Evolutionary conservation across 2,113 vertebrate species (phyloP).

Genomic region (Picathartes gymnocephalus): DNA sequence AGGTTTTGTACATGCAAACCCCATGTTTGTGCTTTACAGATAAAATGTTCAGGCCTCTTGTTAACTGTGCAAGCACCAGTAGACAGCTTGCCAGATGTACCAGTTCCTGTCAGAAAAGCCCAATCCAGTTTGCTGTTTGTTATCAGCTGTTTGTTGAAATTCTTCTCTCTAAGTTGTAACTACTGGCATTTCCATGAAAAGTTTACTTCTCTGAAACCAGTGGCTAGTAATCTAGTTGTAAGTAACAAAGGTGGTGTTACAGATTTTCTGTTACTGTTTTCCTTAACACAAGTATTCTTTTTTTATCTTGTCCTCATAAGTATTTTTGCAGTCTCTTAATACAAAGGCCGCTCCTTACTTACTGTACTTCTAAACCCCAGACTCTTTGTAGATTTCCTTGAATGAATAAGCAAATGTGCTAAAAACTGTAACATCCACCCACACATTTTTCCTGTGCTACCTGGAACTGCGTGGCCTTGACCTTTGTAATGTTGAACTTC

Average conservation of each 20-base stretch:
- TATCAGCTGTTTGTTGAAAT: neutral
- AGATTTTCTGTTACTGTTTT: neutral
- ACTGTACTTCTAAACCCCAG: neutral
- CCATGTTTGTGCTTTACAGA: neutral
- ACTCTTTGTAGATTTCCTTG: neutral
- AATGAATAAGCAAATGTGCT: neutral
- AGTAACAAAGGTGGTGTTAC: neutral
- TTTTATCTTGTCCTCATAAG: neutral
- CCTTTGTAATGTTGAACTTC: constrained; percentile 59
- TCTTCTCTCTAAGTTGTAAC: neutral
- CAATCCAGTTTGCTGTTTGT: neutral
- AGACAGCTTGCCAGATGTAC: neutral
- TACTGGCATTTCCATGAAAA: neutral
- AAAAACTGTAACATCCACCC: neutral
- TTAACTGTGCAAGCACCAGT: neutral
- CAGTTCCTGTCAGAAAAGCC: neutral
- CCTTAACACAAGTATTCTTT: neutral
- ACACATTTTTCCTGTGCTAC: neutral
- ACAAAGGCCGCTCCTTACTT: neutral
- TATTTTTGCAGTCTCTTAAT: neutral
- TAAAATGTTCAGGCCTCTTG: neutral
- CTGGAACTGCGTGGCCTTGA: constrained; percentile 17
- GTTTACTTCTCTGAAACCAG: neutral
- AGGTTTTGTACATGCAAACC: neutral
- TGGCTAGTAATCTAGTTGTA: neutral